Evolutionary conservation across 2,888 invertebrate genomes (phyloP).

Genomic region (Syrista parreyssii): DNA sequence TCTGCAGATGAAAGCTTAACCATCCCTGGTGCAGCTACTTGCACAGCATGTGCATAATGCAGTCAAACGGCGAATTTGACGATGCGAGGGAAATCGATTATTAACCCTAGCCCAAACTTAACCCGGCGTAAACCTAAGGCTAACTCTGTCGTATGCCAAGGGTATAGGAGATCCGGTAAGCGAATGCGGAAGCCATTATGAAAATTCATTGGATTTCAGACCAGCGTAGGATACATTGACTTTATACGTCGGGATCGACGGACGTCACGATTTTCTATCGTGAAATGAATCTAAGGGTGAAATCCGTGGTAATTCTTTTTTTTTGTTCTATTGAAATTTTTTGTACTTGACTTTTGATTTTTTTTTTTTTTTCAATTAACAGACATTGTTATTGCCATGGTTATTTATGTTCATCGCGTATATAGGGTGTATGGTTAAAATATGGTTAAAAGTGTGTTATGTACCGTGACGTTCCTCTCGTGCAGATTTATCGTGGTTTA

Average conservation of each 20-base stretch:
- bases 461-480: neutral
- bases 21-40: neutral
- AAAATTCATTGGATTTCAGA: neutral
- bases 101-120: neutral
- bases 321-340: neutral
- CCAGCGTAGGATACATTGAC: neutral
- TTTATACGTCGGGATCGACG: neutral
- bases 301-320: neutral
- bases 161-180: neutral
- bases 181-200: neutral
- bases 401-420: neutral
- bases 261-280: neutral
- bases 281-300: neutral
- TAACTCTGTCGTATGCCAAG: neutral
- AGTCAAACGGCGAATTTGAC: neutral
- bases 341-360: too few relatives aligned
- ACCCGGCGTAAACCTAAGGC: neutral
- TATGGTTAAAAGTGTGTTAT: neutral
- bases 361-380: neutral
- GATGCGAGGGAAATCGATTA: neutral
- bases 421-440: neutral
- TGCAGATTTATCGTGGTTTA: neutral
- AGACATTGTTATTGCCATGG: neutral
- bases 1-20: neutral
- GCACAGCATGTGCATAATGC: neutral